Conservation (phyloP, 2,113 vertebrate species). For the Tonatia bakeri region DNA sequence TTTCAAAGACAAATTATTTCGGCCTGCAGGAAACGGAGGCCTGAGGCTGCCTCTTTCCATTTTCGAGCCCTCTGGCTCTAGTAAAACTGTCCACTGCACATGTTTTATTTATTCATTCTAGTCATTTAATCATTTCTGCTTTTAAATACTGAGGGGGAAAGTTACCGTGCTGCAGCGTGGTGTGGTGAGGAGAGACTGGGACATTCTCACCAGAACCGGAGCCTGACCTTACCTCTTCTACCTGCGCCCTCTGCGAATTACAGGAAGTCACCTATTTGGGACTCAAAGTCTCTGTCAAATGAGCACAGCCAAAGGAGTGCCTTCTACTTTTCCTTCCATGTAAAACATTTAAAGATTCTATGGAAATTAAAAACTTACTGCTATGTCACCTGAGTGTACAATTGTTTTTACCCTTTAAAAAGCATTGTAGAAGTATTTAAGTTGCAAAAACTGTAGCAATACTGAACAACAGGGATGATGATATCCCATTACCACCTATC, state of each 20-base stretch:
- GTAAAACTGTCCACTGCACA: constrained; percentile 49
- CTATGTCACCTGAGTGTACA: background rate
- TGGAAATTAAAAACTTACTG: background rate
- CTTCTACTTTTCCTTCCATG: background rate
- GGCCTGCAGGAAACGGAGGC: constrained; percentile 47
- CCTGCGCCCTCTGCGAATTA: background rate
- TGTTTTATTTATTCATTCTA: constrained; percentile 65
- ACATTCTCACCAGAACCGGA: background rate
- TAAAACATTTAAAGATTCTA: background rate
- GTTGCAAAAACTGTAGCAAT: background rate
- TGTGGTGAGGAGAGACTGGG: background rate
- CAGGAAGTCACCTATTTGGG: background rate
- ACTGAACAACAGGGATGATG: background rate
- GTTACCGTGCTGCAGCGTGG: background rate
- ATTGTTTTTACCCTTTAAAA: background rate
- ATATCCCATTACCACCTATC: background rate
- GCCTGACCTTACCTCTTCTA: background rate
- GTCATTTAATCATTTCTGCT: constrained; percentile 28
- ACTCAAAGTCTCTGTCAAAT: background rate
- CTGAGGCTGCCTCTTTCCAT: constrained; percentile 24
- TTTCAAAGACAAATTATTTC: constrained; percentile 67
- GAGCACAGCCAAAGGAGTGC: background rate
- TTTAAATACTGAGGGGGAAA: background rate
- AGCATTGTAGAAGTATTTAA: background rate
- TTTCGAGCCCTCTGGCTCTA: constrained; percentile 55